Percentiles rank a stretch among this genome's conserved stretches.
These are phyloP conservation scores for Tribolium madens DNA, from an alignment of 1,140 invertebrate genomes.

Conservation along the genomic window DNA sequence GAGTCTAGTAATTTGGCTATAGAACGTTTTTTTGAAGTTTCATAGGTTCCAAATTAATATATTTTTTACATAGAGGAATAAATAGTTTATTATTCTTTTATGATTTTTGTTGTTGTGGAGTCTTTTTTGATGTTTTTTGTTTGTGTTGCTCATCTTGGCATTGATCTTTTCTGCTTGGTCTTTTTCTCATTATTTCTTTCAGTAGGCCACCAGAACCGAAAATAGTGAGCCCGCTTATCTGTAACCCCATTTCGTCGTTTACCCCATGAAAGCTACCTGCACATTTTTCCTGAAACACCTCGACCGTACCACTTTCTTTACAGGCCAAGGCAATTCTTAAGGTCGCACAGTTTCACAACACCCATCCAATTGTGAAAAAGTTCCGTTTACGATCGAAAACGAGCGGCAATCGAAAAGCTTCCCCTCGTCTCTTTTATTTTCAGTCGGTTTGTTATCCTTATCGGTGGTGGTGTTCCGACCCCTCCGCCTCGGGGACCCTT, in stretches of 20 bases:
- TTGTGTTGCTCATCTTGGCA: too few relatives aligned
- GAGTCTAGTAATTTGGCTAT: too few relatives aligned
- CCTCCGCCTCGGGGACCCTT: slow-evolving; percentile 20
- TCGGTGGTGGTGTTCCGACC: slow-evolving; percentile 10
- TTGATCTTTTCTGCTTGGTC: neutral
- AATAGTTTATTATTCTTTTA: too few relatives aligned
- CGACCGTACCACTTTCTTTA: slow-evolving; percentile 10
- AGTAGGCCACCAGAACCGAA: neutral
- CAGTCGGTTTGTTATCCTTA: slow-evolving; percentile 9
- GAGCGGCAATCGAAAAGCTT: neutral
- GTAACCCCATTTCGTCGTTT: neutral
- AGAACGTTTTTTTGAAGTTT: too few relatives aligned
- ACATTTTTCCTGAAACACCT: neutral
- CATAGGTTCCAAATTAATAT: too few relatives aligned
- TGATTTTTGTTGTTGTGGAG: too few relatives aligned
- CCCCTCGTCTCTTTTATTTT: neutral
- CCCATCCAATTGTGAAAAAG: slow-evolving; percentile 2
- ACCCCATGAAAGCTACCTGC: neutral
- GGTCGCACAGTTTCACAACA: slow-evolving; percentile 18
- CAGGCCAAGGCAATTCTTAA: slow-evolving; percentile 25
- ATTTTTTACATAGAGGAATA: too few relatives aligned
- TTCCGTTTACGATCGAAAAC: slow-evolving; percentile 2
- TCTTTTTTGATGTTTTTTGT: neutral
- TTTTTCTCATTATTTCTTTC: neutral
- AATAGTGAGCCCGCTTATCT: neutral